These are phyloP conservation scores for Sparidentex hasta DNA, from an alignment of 2,797 vertebrate genomes.

Conservation along the genomic window DNA sequence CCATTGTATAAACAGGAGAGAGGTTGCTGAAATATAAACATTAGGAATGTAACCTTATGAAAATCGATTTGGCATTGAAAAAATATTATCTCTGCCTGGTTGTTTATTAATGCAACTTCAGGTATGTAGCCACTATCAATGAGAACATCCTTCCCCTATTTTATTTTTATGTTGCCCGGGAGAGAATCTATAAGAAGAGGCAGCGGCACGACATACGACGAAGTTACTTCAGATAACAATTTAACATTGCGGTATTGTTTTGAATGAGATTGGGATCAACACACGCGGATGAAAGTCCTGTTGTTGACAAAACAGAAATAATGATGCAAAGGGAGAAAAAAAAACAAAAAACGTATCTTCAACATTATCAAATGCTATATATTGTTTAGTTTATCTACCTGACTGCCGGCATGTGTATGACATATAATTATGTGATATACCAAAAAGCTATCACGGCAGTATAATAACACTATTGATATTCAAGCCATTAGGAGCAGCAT, in stretches of 20 bases:
- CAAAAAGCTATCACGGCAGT: neutral
- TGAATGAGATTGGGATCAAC: slow-evolving; percentile 43
- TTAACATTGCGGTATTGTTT: slow-evolving; percentile 26
- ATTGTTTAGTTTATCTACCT: neutral
- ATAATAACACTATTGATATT: slow-evolving; percentile 17
- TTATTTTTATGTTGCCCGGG: slow-evolving; percentile 61
- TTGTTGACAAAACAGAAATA: slow-evolving; percentile 4
- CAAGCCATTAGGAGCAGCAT: slow-evolving; percentile 26
- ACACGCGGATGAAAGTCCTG: slow-evolving; percentile 23
- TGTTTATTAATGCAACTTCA: slow-evolving; percentile 85
- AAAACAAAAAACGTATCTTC: slow-evolving; percentile 1
- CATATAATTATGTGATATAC: slow-evolving; percentile 12
- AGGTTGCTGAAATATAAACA: slow-evolving; percentile 88
- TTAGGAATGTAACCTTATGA: slow-evolving; percentile 92
- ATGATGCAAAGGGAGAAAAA: neutral
- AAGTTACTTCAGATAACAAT: slow-evolving; percentile 58
- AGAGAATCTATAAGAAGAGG: slow-evolving; percentile 56
- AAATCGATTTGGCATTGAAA: slow-evolving; percentile 93
- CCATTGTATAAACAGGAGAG: slow-evolving; percentile 90
- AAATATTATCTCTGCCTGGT: slow-evolving; percentile 87
- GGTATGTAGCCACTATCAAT: slow-evolving; percentile 76
- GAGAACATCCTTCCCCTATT: slow-evolving; percentile 66
- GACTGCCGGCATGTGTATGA: neutral
- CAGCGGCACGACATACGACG: slow-evolving; percentile 35
- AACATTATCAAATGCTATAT: neutral